Conservation (phyloP, 1,140 invertebrate genomes). For the Danaus melanippus region DNA sequence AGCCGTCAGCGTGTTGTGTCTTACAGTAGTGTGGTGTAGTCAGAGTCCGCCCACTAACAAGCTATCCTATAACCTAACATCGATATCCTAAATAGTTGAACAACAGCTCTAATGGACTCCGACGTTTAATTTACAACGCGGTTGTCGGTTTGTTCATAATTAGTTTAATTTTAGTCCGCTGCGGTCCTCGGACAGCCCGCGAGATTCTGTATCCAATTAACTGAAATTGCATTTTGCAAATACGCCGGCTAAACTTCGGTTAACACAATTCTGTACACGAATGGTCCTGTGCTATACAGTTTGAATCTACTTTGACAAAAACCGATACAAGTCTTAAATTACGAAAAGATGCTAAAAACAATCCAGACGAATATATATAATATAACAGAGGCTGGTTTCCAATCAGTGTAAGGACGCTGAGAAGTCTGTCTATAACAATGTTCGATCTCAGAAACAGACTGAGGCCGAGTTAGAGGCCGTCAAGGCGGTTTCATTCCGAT, state of each 20-base stretch:
- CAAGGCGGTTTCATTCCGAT: slow-evolving; percentile 52
- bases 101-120: slow-evolving; percentile 40
- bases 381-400: slow-evolving; percentile 10
- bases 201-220: slow-evolving; percentile 41
- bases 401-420: slow-evolving; percentile 8
- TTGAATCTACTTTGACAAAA: neutral
- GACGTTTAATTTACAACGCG: slow-evolving; percentile 38
- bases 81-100: slow-evolving; percentile 21
- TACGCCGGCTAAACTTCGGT: slow-evolving; percentile 26
- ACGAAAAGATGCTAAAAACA: slow-evolving; percentile 1
- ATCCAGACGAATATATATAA: neutral
- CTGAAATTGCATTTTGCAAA: slow-evolving; percentile 62
- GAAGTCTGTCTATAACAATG: slow-evolving; percentile 28
- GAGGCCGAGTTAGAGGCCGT: slow-evolving; percentile 40
- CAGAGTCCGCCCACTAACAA: too few relatives aligned
- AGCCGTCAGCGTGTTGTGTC: too few relatives aligned
- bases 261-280: slow-evolving; percentile 15
- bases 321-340: neutral
- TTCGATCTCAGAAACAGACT: slow-evolving; percentile 30
- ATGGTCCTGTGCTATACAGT: slow-evolving; percentile 4
- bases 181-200: slow-evolving; percentile 30
- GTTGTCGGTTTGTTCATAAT: slow-evolving; percentile 53
- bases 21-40: too few relatives aligned
- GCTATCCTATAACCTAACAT: too few relatives aligned
- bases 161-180: slow-evolving; percentile 50